Evolutionary conservation across 2,888 invertebrate species (phyloP).

Genomic region (Apoderus coryli): DNA sequence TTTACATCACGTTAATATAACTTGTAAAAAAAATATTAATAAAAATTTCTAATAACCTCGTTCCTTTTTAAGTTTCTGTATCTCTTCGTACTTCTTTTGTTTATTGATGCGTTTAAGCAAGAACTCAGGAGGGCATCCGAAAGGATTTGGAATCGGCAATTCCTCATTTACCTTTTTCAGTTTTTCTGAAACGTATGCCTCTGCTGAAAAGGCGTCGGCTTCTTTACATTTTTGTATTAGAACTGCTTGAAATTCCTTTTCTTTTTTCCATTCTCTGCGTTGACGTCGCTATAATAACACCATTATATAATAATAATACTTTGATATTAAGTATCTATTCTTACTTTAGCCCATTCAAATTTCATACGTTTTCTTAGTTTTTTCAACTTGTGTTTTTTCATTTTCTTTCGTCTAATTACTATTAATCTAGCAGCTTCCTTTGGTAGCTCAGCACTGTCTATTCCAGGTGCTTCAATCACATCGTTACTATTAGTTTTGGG

Average conservation of each 20-base stretch:
- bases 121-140: too few relatives aligned
- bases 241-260: constrained; percentile 61
- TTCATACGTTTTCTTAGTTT: constrained; percentile 70
- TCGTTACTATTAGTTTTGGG: constrained; percentile 14
- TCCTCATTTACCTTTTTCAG: constrained; percentile 36
- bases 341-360: constrained; percentile 55
- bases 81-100: neutral
- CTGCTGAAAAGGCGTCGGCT: constrained; percentile 64
- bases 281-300: constrained; percentile 45
- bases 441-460: constrained; percentile 32
- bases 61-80: constrained; percentile 1
- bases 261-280: constrained; percentile 55
- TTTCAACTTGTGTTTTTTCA: constrained; percentile 73
- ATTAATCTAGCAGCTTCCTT: constrained; percentile 61
- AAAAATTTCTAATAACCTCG: constrained; percentile 3
- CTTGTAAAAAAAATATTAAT: constrained; percentile 5
- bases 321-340: constrained; percentile 10
- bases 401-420: constrained; percentile 65
- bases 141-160: too few relatives aligned
- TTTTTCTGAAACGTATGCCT: constrained; percentile 51
- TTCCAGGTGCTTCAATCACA: constrained; percentile 24
- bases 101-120: too few relatives aligned
- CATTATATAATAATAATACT: constrained; percentile 7
- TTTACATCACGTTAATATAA: constrained; percentile 31
- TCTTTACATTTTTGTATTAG: constrained; percentile 52